phyloP scores from a whole-genome alignment of 2,113 vertebrate species.

The Eclectus roratus region DNA sequence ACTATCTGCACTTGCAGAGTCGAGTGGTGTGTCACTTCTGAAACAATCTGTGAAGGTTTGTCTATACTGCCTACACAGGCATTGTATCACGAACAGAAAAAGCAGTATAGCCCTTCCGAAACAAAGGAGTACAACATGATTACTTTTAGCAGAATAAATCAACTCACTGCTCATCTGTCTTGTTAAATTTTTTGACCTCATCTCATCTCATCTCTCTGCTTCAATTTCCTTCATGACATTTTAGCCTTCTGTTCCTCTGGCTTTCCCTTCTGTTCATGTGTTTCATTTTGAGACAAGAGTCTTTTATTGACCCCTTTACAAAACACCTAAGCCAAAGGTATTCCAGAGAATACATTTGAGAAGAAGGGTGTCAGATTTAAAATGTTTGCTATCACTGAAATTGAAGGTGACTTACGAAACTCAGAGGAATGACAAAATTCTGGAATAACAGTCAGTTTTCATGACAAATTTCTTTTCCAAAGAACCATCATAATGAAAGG shows the following conservation, averaged over 20 bases:
- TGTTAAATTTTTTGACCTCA: constrained; percentile 1
- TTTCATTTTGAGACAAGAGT: background rate
- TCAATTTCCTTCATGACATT: background rate
- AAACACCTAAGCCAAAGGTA: background rate
- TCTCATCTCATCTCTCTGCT: background rate
- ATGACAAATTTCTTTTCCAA: background rate
- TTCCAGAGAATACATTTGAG: background rate
- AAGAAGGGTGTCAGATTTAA: background rate
- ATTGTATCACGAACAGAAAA: background rate
- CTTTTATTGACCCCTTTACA: background rate
- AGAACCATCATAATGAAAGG: background rate
- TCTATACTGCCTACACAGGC: background rate
- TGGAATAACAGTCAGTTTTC: background rate
- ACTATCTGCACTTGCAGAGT: background rate
- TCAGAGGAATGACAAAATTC: background rate
- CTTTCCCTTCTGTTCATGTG: background rate
- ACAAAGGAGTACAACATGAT: background rate
- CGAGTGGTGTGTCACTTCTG: background rate
- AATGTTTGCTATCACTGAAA: background rate
- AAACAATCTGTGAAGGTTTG: background rate
- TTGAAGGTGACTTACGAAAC: background rate
- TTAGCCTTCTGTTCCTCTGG: background rate
- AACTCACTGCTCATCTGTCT: background rate
- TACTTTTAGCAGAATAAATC: constrained; percentile 3
- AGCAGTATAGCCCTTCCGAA: background rate